Evolutionary conservation across 2,888 invertebrate genomes (phyloP).

Genomic region (Pseudococcus viburni): DNA sequence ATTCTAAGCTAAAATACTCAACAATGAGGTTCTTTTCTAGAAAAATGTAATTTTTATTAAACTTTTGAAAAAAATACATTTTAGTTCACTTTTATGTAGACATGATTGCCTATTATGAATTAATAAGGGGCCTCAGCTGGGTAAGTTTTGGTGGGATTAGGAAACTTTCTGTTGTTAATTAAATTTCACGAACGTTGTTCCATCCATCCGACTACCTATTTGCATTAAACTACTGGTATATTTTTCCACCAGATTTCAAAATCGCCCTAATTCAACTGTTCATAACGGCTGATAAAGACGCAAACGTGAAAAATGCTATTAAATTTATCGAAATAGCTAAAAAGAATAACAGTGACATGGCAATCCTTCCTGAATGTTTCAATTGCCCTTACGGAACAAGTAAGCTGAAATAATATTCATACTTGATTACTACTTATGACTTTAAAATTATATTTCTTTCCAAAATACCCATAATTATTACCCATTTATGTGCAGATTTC

Average conservation of each 20-base stretch:
- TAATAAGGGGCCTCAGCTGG: too few species aligned
- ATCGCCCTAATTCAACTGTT: slow-evolving; percentile 88
- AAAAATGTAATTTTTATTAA: too few species aligned
- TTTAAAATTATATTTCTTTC: background rate
- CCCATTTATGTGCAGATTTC: slow-evolving; percentile 73
- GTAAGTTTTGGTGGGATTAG: too few species aligned
- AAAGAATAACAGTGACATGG: slow-evolving; percentile 76
- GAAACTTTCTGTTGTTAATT: too few species aligned
- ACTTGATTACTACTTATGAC: background rate
- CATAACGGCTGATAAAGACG: slow-evolving; percentile 81
- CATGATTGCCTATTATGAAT: too few species aligned
- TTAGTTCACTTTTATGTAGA: too few species aligned
- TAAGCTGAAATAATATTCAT: slow-evolving; percentile 70
- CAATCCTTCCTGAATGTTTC: slow-evolving; percentile 88
- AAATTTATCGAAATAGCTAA: slow-evolving; percentile 82
- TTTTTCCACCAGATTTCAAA: slow-evolving; percentile 75
- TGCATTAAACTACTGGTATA: background rate
- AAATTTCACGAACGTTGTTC: too few species aligned
- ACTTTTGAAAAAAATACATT: too few species aligned
- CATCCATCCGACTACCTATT: too few species aligned
- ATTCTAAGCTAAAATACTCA: too few species aligned
- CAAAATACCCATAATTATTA: too few species aligned
- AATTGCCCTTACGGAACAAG: slow-evolving; percentile 94
- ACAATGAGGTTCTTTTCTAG: too few species aligned
- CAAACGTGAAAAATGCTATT: slow-evolving; percentile 83